Evolutionary conservation across 2,113 vertebrate genomes (phyloP).

Genomic region (Dascyllus trimaculatus): DNA sequence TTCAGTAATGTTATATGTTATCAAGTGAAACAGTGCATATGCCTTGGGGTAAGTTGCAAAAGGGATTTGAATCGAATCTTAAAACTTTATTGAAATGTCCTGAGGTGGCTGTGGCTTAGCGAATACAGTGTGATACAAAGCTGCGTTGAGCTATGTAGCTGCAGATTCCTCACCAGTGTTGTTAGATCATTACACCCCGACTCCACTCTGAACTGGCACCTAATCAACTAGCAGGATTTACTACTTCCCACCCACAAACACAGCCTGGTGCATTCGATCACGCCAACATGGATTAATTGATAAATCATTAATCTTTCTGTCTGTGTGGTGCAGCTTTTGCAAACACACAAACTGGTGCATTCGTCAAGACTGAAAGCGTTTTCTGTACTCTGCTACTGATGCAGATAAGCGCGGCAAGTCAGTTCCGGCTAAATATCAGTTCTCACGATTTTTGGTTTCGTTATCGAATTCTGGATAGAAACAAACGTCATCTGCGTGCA

Average conservation of each 20-base stretch:
- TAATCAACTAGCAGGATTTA: slow-evolving; percentile 30
- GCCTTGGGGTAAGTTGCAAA: no score
- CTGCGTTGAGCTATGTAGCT: background rate
- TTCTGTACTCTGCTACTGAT: slow-evolving; percentile 1
- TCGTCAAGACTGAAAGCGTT: background rate
- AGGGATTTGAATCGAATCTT: no score
- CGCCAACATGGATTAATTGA: slow-evolving; percentile 31
- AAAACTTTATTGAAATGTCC: no score
- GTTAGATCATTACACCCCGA: background rate
- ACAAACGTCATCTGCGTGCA: background rate
- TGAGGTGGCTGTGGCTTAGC: background rate
- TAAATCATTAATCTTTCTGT: slow-evolving; percentile 32
- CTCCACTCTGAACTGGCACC: background rate
- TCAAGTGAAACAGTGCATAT: no score
- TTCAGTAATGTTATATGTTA: no score
- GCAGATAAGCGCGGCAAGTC: background rate
- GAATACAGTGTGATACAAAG: background rate
- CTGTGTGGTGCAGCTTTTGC: background rate
- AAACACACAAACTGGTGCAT: slow-evolving; percentile 19
- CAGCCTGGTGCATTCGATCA: slow-evolving; percentile 5
- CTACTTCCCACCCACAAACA: slow-evolving; percentile 15
- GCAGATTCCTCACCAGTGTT: background rate
- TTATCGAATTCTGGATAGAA: background rate
- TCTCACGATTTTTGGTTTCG: background rate
- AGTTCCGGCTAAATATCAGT: background rate